A percentile compares a stretch with the other conserved stretches of the same genome.
phyloP scores from a whole-genome alignment of 2,113 vertebrate species.

The Anolis carolinensis region DNA sequence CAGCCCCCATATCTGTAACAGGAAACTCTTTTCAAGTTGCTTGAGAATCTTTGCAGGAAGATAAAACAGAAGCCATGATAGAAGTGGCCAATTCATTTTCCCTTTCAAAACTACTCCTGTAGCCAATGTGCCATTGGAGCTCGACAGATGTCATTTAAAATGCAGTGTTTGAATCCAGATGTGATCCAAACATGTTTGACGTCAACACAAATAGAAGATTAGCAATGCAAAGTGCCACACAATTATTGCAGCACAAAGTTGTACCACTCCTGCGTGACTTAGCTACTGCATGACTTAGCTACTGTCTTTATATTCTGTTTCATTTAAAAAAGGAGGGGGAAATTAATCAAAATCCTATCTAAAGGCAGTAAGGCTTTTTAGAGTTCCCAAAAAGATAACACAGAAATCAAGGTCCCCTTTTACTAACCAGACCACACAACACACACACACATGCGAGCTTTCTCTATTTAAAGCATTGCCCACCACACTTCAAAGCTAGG shows the following conservation, averaged over 20 bases:
- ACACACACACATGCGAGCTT: neutral
- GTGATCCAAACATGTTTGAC: neutral
- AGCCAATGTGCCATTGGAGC: neutral
- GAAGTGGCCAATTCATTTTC: neutral
- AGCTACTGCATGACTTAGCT: neutral
- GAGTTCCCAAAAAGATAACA: neutral
- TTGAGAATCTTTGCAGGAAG: neutral
- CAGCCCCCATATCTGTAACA: neutral
- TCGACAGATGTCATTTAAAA: neutral
- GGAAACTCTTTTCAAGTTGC: neutral
- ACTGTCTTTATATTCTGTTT: neutral
- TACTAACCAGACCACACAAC: neutral
- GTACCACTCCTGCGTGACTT: neutral
- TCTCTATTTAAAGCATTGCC: neutral
- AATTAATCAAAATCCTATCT: neutral
- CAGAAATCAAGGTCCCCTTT: neutral
- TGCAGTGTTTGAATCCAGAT: neutral
- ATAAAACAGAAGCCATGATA: neutral
- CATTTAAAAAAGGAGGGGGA: neutral
- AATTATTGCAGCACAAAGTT: neutral
- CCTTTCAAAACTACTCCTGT: neutral
- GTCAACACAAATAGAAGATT: neutral
- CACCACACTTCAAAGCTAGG: neutral
- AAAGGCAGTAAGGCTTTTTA: neutral
- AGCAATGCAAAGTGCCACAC: neutral